Conservation (phyloP, 2,888 invertebrate genomes). For the Cynaeus angustus region DNA sequence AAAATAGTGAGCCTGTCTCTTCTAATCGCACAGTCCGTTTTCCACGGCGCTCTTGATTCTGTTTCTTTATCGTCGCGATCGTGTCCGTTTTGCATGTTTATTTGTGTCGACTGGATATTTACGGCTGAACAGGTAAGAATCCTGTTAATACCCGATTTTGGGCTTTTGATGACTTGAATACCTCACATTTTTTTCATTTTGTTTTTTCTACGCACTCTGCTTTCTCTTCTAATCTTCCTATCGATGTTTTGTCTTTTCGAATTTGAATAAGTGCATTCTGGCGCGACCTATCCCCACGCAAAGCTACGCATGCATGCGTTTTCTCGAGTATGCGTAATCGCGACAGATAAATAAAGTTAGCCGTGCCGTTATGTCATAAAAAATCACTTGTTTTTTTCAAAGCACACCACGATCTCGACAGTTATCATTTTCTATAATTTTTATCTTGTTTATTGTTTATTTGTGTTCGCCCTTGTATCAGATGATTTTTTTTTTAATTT, state of each 20-base stretch:
- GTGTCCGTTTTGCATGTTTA: conserved; percentile 68
- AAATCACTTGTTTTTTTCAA: not conserved
- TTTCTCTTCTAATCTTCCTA: not conserved
- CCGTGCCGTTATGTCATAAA: conserved; percentile 15
- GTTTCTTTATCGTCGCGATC: conserved; percentile 64
- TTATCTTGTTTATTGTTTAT: conserved; percentile 49
- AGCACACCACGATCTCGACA: not conserved
- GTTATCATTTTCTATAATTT: conserved; percentile 29
- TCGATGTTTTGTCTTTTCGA: conserved; percentile 31
- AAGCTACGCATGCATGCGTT: conserved; percentile 63
- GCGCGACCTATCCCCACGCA: conserved; percentile 66
- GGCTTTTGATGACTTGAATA: conserved; percentile 43
- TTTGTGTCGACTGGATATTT: conserved; percentile 65
- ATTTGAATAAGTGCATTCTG: conserved; percentile 60
- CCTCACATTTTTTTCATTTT: conserved; percentile 42
- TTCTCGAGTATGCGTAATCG: conserved; percentile 58
- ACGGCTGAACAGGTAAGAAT: conserved; percentile 69
- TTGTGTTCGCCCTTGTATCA: conserved; percentile 38
- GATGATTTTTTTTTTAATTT: conserved; percentile 14
- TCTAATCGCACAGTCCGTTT: conserved; percentile 72
- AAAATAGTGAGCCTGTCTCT: conserved; percentile 73
- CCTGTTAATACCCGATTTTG: conserved; percentile 63
- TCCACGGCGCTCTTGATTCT: conserved; percentile 69
- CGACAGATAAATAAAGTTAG: conserved; percentile 24
- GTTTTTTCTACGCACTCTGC: conserved; percentile 12